Conservation (phyloP, 2,797 vertebrate species). For the Channa striata region DNA sequence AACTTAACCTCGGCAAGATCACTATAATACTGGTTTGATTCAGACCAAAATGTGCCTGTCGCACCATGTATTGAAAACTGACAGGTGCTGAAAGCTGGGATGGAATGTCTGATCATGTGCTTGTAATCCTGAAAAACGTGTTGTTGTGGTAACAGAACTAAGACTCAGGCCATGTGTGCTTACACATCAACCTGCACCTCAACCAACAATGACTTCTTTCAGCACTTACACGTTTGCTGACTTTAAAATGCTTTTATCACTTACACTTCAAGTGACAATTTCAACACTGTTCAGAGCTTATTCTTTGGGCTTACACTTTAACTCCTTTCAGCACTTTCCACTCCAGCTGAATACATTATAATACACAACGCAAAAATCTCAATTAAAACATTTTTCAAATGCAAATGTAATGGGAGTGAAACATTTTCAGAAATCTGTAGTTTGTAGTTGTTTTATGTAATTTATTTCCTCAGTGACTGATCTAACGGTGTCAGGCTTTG, state of each 20-base stretch:
- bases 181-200: background rate
- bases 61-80: background rate
- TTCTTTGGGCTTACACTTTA: background rate
- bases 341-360: background rate
- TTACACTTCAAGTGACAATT: background rate
- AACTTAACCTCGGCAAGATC: background rate
- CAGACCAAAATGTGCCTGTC: background rate
- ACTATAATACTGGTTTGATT: background rate
- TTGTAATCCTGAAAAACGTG: too few species aligned
- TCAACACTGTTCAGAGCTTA: background rate
- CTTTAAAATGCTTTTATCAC: background rate
- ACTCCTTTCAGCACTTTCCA: conserved; percentile 13
- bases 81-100: too few species aligned
- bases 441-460: background rate
- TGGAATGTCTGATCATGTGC: too few species aligned
- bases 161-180: background rate
- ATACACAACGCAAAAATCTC: background rate
- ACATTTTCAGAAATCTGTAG: background rate
- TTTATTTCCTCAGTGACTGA: too few species aligned
- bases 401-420: background rate
- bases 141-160: too few species aligned
- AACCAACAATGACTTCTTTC: conserved; percentile 2
- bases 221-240: background rate
- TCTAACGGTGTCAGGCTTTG: background rate
- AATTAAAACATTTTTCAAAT: background rate